phyloP scores from a whole-genome alignment of 2,797 vertebrate genomes.

The Sitta carolinensis region DNA sequence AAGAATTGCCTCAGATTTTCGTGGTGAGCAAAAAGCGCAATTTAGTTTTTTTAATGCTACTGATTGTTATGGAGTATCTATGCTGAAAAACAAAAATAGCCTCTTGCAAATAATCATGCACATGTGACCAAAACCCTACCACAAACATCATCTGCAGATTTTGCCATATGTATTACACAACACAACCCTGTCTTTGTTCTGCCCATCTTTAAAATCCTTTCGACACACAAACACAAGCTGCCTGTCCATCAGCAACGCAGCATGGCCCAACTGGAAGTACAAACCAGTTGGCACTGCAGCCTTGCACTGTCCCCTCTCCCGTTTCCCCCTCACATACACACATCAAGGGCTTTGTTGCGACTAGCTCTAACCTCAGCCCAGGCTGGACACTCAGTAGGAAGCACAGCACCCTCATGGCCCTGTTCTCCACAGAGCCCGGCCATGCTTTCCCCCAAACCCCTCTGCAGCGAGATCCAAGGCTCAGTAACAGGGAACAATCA shows the following conservation, averaged over 20 bases:
- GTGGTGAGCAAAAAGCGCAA: background rate
- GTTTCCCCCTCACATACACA: too few species aligned
- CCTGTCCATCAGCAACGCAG: background rate
- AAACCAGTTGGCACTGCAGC: accelerated
- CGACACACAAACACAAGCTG: background rate
- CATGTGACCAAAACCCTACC: background rate
- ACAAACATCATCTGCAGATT: background rate
- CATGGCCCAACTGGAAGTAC: accelerated
- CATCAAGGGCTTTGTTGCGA: background rate
- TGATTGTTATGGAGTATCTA: background rate
- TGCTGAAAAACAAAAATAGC: background rate
- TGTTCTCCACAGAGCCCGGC: accelerated
- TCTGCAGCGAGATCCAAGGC: background rate
- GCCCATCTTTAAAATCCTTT: background rate
- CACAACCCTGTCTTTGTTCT: background rate
- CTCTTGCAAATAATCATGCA: background rate
- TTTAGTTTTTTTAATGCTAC: background rate
- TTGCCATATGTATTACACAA: background rate
- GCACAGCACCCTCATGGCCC: accelerated
- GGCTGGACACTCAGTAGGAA: background rate
- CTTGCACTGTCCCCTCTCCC: background rate
- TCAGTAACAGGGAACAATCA: background rate
- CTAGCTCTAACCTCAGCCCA: background rate
- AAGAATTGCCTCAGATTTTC: background rate
- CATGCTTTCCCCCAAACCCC: background rate